Percentiles rank a stretch among this genome's conserved stretches.
phyloP scores from a whole-genome alignment of 2,797 vertebrate genomes.

The Melanotaenia nigrans region DNA sequence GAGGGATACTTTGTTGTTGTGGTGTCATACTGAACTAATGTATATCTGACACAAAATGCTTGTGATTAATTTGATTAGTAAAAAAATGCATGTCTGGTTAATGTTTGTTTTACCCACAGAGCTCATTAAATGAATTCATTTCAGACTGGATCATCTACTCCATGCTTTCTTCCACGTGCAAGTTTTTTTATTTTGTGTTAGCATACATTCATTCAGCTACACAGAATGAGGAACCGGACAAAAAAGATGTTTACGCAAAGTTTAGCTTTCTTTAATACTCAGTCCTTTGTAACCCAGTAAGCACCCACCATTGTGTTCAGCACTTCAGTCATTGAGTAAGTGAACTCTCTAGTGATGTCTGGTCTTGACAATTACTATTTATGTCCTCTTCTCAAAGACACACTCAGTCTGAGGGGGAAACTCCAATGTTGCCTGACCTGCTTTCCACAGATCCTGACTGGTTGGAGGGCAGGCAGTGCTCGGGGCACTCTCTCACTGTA shows the following conservation, averaged over 20 bases:
- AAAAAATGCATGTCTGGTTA: too few species aligned
- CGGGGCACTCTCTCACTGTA: constrained; percentile 42
- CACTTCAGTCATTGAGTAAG: constrained; percentile 54
- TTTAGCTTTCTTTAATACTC: constrained; percentile 4
- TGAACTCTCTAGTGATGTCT: constrained; percentile 41
- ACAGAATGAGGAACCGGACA: background rate
- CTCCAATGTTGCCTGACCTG: constrained; percentile 71
- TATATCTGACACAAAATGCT: too few species aligned
- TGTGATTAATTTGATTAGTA: too few species aligned
- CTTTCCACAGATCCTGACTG: constrained; percentile 64
- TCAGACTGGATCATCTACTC: background rate
- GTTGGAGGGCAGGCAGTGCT: constrained; percentile 37
- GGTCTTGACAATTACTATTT: constrained; percentile 65
- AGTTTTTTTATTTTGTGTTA: background rate
- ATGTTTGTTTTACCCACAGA: background rate
- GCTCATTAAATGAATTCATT: background rate
- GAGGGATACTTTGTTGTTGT: too few species aligned
- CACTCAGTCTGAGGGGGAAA: constrained; percentile 62
- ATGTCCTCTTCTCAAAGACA: constrained; percentile 54
- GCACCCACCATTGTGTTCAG: constrained; percentile 18
- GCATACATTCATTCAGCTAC: background rate
- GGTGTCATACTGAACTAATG: too few species aligned
- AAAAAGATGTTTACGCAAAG: background rate
- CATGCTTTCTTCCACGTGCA: background rate
- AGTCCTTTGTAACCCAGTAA: constrained; percentile 10